These are phyloP conservation scores for Acropternis orthonyx DNA, from an alignment of 2,797 vertebrate genomes.

Conservation along the genomic window DNA sequence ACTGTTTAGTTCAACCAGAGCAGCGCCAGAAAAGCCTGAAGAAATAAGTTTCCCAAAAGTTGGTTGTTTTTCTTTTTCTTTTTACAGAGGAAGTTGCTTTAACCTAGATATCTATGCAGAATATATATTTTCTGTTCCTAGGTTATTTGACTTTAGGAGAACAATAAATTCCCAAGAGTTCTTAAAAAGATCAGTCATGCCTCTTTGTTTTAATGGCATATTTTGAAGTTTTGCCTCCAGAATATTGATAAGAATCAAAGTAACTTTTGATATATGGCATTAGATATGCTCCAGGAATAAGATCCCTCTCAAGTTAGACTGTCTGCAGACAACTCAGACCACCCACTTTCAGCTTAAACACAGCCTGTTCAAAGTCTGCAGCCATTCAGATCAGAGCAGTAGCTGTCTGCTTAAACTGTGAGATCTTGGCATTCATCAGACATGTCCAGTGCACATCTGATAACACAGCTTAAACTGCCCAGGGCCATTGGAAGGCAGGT, in stretches of 20 bases:
- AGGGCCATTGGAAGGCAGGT: slow-evolving; percentile 60
- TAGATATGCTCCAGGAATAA: slow-evolving; percentile 64
- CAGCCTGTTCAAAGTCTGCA: slow-evolving; percentile 58
- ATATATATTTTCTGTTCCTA: slow-evolving; percentile 42
- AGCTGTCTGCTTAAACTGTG: slow-evolving; percentile 42
- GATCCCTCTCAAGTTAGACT: slow-evolving; percentile 64
- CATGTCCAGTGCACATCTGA: slow-evolving; percentile 25
- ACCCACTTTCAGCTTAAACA: slow-evolving; percentile 64
- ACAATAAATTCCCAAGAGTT: slow-evolving; percentile 49
- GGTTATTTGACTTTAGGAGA: slow-evolving; percentile 35
- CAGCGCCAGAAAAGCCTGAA: neutral
- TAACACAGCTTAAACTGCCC: slow-evolving; percentile 38
- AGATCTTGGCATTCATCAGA: slow-evolving; percentile 55
- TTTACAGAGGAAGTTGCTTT: slow-evolving; percentile 37
- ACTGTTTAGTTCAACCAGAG: neutral
- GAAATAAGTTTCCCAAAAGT: neutral
- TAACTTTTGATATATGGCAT: slow-evolving; percentile 69
- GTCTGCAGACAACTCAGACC: slow-evolving; percentile 72
- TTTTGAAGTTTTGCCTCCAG: slow-evolving; percentile 66
- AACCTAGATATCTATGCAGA: slow-evolving; percentile 22
- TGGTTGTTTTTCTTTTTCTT: neutral
- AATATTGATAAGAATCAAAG: slow-evolving; percentile 70
- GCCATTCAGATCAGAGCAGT: slow-evolving; percentile 41
- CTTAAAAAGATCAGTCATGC: slow-evolving; percentile 50
- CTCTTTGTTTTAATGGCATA: slow-evolving; percentile 65